Percentiles rank a stretch among this genome's conserved stretches.
Conservation (phyloP, 1,140 invertebrate species). For the Geopemphigus sp. region DNA sequence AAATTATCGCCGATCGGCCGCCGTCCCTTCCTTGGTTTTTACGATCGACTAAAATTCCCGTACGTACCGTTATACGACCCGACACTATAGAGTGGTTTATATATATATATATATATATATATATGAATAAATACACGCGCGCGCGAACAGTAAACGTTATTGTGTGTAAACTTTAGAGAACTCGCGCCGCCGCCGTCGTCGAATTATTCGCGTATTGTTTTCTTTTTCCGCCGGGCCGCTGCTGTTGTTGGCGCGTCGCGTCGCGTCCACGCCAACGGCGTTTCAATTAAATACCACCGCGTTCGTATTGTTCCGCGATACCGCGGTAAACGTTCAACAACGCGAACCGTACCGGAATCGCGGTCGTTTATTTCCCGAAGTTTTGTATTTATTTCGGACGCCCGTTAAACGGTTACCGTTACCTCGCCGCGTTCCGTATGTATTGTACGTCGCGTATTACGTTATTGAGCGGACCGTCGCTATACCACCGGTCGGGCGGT, state of each 20-base stretch:
- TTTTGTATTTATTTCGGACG: neutral
- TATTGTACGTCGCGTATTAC: too few species aligned
- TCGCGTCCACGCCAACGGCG: neutral
- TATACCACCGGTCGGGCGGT: too few species aligned
- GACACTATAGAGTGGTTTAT: too few species aligned
- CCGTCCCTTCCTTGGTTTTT: neutral
- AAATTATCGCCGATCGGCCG: neutral
- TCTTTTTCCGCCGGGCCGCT: too few species aligned
- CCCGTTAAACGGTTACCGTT: neutral
- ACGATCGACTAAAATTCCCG: neutral
- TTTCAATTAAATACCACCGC: constrained; percentile 1
- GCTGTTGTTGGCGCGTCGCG: neutral
- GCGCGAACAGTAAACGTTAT: neutral
- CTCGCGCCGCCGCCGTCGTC: neutral
- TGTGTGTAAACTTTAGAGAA: neutral
- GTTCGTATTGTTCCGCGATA: neutral
- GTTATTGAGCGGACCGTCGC: too few species aligned
- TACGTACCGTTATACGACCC: neutral
- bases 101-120: too few species aligned
- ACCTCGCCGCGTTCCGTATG: too few species aligned
- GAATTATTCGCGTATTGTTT: neutral
- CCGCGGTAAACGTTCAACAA: neutral
- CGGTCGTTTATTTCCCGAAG: neutral
- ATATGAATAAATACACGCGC: too few species aligned
- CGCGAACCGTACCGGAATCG: neutral